Conservation (phyloP, 2,113 vertebrate species). For the Notechis scutatus region DNA sequence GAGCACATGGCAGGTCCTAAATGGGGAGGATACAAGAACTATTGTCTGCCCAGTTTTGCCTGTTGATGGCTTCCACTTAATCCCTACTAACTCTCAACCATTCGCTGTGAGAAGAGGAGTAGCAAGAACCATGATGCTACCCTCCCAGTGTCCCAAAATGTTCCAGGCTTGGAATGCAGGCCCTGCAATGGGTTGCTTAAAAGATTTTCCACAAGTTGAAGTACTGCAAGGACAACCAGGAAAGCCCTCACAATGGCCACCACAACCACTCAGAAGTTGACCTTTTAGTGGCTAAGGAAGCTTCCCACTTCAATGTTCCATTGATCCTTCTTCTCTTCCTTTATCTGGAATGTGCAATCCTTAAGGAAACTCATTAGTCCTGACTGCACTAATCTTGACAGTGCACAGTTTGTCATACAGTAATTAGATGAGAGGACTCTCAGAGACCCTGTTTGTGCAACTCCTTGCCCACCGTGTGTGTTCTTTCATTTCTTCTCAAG, state of each 20-base stretch:
- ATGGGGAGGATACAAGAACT: not conserved
- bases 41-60: not conserved
- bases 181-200: not conserved
- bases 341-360: conserved; percentile 52
- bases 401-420: conserved; percentile 59
- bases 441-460: conserved; percentile 50
- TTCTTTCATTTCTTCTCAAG: conserved; percentile 81
- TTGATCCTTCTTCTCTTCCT: conserved; percentile 30
- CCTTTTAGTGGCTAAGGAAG: conserved; percentile 42
- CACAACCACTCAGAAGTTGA: conserved; percentile 30
- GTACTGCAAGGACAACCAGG: conserved; percentile 22
- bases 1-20: not conserved
- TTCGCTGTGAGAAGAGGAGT: not conserved
- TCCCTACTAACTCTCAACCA: not conserved
- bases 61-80: not conserved
- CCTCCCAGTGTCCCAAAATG: not conserved
- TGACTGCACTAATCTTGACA: conserved; percentile 52
- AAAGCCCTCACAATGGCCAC: conserved; percentile 27
- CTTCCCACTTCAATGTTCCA: conserved; percentile 47
- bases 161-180: not conserved
- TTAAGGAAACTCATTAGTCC: conserved; percentile 50
- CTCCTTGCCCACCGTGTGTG: conserved; percentile 42
- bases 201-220: conserved; percentile 16
- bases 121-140: not conserved
- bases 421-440: conserved; percentile 59